Evolutionary conservation across 2,113 vertebrate genomes (phyloP), one percentile per base, ranked within the genome.

Genomic region (Caranx ignobilis): DNA sequence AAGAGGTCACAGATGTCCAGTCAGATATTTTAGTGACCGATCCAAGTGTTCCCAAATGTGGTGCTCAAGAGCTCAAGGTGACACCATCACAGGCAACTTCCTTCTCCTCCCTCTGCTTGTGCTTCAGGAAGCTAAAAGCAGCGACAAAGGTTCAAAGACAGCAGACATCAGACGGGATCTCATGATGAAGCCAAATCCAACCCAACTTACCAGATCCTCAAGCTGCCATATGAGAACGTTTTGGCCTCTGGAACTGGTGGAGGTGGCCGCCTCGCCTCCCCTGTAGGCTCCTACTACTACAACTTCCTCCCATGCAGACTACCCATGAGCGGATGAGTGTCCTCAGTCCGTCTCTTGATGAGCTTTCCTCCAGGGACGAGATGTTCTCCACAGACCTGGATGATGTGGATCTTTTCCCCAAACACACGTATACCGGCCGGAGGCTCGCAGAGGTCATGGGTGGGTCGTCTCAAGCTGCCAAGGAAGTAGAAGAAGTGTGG

Each of bases 321-420:
- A 89, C 90, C 15, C 93, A 91, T 0, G 94, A 94, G 70, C 88
- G 95, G 2, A 78, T 94, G 89, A 95, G 95, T 1, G 94, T 95
- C 4, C 90, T 95, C 54, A 95, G 95, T 45, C 94, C 94, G 0
- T 95, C 95, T 4, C 74, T 95, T 62, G 95, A 95, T 0, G 95
- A 95, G 79, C 90, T 95, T 0, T 95, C 95, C 56, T 95, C 95
- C 35, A 83, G 93, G 13, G 95, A 95, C 0, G 95, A 95, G 72
- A 91, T 95, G 79, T 94, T 95, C 63, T 95, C 94, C 73, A 95
- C 95, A 0, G 95, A 95, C 56, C 72, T 94, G 65, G 95, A 95
- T 0, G 95, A 95, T 0, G 45, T 90, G 3, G 94, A 94, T 6
- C 77, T 95, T 21, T 94, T 93, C 37, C 92, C 94, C 32, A 86